Conservation (phyloP, 2,797 vertebrate genomes). For the Lophius americanus region DNA sequence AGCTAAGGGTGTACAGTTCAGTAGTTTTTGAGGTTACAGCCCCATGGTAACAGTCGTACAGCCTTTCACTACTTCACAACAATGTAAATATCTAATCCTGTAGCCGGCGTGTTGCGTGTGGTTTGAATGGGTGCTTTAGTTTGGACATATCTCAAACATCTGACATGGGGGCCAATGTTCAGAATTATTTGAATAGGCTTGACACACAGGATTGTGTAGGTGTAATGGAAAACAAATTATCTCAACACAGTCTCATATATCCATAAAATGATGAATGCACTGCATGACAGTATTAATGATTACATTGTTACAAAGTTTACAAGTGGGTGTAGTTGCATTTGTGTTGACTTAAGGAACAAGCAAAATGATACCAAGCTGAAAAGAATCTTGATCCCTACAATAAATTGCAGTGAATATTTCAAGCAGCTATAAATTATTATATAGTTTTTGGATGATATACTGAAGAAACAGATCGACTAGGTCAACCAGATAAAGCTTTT, state of each 20-base stretch:
- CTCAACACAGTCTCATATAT: constrained; percentile 8
- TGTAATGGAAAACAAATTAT: constrained; percentile 15
- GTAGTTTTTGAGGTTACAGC: constrained; percentile 55
- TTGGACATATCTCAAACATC: constrained; percentile 59
- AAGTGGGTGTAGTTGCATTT: constrained; percentile 1
- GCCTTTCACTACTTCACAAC: constrained; percentile 66
- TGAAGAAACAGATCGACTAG: background rate
- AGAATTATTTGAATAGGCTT: constrained; percentile 26
- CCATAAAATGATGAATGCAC: constrained; percentile 8
- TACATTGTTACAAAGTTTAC: constrained; percentile 15
- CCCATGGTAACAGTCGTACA: constrained; percentile 62
- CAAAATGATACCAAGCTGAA: background rate
- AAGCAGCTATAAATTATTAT: too few species aligned
- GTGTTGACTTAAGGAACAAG: background rate
- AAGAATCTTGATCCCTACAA: background rate
- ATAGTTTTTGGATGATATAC: background rate
- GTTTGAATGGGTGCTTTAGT: constrained; percentile 66
- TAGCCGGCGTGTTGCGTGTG: constrained; percentile 71
- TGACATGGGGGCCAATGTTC: constrained; percentile 38
- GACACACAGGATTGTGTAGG: constrained; percentile 1
- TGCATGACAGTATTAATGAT: background rate
- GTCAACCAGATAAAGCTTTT: background rate
- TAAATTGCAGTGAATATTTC: background rate
- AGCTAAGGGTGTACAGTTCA: constrained; percentile 25
- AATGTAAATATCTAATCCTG: constrained; percentile 78